Base-by-base conservation (phyloP, 2,113 vertebrate species). In the Tinamus guttatus region DNA sequence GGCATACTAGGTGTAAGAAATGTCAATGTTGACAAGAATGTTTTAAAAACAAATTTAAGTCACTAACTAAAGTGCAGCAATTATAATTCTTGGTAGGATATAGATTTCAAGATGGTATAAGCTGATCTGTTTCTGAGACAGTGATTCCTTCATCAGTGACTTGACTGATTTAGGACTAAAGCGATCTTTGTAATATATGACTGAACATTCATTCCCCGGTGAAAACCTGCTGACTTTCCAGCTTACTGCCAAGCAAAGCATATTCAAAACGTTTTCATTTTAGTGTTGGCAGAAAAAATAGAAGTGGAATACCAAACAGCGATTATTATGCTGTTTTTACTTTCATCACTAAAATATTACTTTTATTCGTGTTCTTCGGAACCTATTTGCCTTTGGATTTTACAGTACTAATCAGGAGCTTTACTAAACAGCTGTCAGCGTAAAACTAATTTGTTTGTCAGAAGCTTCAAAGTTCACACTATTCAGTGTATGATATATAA, bases 381-480 rank as follows among this genome's bases (percentile, higher is more conserved):
- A 96, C 76, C 13, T 78, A 43, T 87, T 97, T 94, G 40, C 56
- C 38, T 94, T 92, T 58, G 21, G 43, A 16, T 63, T 92, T 87
- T 63, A 54, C 38, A 51, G 0, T 70, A 25, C 47, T 82, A 64
- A 74, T 71, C 7, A 10, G 36, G 30, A 90, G 38, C 54, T 82
- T 89, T 93, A 38, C 77, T 58, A 87, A 87, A 76, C 19, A 82
- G 36, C 22, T 87, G 63, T 76, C 56, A 83, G 62, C 25, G 36
- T 74, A 32, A 12, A 80, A n/a, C 11, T 77, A 65, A 79, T 82
- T 73, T 85, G n/a, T 87, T 69, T 75, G 24, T 86, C 75, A 88
- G 71, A 71, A 85, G 2, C 18, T 28, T 83, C 36, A 76, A 69
- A 27, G 40, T 90, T 91, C 19, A 3, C 28, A 7, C 22, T 81